A percentile compares a stretch with the other conserved stretches of the same genome.
These are phyloP conservation scores for Porites evermanni DNA, from an alignment of 92 coral and sea anemone species.

Conservation along the genomic window DNA sequence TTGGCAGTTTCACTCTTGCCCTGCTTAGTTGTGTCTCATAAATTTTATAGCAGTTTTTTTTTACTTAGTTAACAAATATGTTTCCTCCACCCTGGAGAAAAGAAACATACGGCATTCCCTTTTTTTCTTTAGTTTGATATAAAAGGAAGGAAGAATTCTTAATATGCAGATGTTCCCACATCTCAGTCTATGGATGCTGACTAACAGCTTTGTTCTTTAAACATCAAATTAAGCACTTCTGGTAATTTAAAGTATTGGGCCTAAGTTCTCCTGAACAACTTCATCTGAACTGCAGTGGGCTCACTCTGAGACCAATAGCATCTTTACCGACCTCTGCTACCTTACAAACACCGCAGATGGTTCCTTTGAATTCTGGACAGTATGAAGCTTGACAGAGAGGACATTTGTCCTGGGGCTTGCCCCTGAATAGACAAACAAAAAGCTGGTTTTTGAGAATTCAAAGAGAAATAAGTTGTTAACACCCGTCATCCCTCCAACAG, in stretches of 20 bases:
- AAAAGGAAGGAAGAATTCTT: not conserved
- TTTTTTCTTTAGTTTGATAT: not conserved
- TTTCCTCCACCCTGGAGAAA: not conserved
- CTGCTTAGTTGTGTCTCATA: no score
- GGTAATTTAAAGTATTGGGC: not conserved
- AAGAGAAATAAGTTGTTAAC: no score
- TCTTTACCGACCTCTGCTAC: constrained; percentile 99
- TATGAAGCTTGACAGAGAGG: constrained; percentile 95
- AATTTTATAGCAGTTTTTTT: not conserved
- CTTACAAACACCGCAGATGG: constrained; percentile 92
- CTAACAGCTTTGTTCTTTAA: not conserved
- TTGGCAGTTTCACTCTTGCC: not conserved
- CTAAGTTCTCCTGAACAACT: not conserved
- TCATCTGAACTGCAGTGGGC: constrained; percentile 96
- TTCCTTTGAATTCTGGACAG: constrained; percentile 95
- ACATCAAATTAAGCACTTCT: not conserved
- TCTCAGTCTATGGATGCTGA: not conserved
- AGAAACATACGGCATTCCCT: no score
- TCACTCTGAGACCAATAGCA: constrained; percentile 90
- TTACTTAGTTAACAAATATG: not conserved
- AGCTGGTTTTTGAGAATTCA: no score
- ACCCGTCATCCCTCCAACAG: no score
- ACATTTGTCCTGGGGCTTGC: constrained; percentile 98
- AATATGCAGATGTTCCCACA: no score
- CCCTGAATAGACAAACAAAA: constrained; percentile 62